Evolutionary conservation across 2,113 vertebrate genomes (phyloP).

Genomic region (Nothoprocta perdicaria): DNA sequence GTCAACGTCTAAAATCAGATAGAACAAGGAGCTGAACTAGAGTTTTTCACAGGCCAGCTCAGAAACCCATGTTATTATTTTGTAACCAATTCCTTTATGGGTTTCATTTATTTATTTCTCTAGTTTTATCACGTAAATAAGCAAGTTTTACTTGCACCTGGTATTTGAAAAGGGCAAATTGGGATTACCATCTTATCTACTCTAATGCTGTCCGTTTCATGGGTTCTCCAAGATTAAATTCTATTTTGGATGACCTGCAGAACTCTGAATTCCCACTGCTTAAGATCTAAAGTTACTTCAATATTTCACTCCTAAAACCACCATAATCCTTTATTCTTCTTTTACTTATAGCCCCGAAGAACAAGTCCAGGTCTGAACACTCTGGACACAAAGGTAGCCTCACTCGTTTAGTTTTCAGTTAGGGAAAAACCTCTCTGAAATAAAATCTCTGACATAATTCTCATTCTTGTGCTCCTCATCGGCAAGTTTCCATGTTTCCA

Average conservation of each 20-base stretch:
- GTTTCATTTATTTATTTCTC: background rate
- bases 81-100: background rate
- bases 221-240: background rate
- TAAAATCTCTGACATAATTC: background rate
- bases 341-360: background rate
- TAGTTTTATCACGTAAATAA: background rate
- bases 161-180: background rate
- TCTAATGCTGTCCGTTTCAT: background rate
- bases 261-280: background rate
- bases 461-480: rapidly evolving
- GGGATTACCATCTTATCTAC: background rate
- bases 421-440: background rate
- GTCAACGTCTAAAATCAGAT: background rate
- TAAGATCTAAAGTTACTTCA: background rate
- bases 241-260: background rate
- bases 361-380: background rate
- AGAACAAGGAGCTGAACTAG: background rate
- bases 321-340: background rate
- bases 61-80: background rate
- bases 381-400: background rate
- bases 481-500: background rate
- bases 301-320: background rate
- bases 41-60: rapidly evolving
- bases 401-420: background rate
- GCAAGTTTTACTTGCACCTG: background rate